These are phyloP conservation scores for Xylocopa sonorina DNA, from an alignment of 1,140 invertebrate genomes.

Conservation along the genomic window DNA sequence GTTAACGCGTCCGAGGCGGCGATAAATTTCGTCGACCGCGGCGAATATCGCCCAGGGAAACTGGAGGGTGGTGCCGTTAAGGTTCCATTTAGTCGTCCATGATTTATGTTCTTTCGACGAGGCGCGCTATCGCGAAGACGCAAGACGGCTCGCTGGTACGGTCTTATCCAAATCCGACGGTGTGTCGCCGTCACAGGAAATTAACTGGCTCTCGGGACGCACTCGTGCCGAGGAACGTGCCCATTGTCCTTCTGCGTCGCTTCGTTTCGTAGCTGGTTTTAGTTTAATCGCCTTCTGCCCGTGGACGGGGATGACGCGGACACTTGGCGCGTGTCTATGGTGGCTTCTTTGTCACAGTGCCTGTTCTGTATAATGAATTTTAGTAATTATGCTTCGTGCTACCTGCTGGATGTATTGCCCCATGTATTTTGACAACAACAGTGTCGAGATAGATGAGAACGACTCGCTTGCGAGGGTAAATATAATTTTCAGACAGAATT, in stretches of 20 bases:
- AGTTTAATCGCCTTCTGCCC: not conserved
- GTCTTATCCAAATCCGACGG: not conserved
- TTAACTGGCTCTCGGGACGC: not conserved
- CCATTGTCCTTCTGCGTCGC: slow-evolving; percentile 5
- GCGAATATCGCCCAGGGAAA: not conserved
- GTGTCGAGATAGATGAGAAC: too few relatives aligned
- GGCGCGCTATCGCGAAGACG: not conserved
- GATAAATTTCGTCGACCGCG: not conserved
- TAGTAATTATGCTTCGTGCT: not conserved
- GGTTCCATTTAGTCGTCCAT: not conserved
- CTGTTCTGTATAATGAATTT: too few relatives aligned
- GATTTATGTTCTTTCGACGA: slow-evolving; percentile 9
- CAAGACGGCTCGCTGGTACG: not conserved
- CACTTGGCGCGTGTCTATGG: not conserved
- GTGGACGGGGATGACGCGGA: not conserved
- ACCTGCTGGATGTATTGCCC: too few relatives aligned
- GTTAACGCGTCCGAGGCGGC: too few relatives aligned
- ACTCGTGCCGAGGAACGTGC: not conserved
- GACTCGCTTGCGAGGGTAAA: too few relatives aligned
- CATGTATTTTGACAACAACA: too few relatives aligned
- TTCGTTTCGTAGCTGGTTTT: not conserved
- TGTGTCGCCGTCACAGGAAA: slow-evolving; percentile 19
- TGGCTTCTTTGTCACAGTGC: not conserved
- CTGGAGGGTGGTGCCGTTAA: not conserved
- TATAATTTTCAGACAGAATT: too few relatives aligned